phyloP scores from a whole-genome alignment of 2,888 invertebrate genomes.

The Tipula vernalis region DNA sequence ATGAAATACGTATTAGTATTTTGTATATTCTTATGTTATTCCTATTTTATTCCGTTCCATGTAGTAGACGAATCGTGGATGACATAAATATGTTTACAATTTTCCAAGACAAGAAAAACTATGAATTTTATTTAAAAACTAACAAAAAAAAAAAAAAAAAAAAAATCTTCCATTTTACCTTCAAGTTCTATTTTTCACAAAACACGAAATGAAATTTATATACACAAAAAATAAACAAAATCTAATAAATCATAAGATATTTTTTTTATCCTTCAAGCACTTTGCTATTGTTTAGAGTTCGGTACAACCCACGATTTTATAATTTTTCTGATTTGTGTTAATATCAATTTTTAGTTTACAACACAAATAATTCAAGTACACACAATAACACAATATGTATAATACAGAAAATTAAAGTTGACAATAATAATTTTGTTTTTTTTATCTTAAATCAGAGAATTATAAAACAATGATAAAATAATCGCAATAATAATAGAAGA shows the following conservation, averaged over 20 bases:
- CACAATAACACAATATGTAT: not conserved
- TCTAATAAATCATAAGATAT: not conserved
- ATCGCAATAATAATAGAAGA: not conserved
- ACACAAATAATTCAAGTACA: not conserved
- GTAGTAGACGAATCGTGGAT: not conserved
- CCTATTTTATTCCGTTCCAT: not conserved
- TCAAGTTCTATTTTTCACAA: not conserved
- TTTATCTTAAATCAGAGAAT: not conserved
- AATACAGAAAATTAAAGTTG: not conserved
- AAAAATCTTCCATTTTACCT: not conserved
- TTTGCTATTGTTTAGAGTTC: not conserved
- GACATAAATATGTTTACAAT: not conserved
- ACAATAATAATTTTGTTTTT: not conserved
- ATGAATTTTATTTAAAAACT: not conserved
- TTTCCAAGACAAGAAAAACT: not conserved
- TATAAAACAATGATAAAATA: not conserved
- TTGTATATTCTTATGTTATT: not conserved
- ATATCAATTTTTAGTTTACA: not conserved
- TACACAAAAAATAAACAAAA: not conserved
- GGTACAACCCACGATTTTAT: not conserved
- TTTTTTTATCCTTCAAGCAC: not conserved
- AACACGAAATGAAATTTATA: not conserved
- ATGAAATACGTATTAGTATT: not conserved
- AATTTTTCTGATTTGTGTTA: not conserved
- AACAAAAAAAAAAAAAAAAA: not conserved